Evolutionary conservation across 1,140 invertebrate species (phyloP).

Genomic region (Chionoecetes opilio): DNA sequence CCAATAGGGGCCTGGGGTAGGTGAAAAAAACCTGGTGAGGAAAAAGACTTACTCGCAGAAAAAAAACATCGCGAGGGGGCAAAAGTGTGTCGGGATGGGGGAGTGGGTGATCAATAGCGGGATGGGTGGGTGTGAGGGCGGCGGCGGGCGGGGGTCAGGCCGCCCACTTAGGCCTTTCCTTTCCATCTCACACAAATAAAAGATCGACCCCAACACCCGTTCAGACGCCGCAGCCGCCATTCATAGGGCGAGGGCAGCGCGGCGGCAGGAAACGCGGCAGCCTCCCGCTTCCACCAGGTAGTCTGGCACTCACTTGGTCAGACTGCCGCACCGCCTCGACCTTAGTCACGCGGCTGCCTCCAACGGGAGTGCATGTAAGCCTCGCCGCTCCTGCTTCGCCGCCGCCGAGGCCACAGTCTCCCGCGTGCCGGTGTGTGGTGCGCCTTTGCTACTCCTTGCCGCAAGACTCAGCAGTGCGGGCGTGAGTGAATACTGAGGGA

Average conservation of each 20-base stretch:
- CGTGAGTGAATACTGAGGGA: neutral
- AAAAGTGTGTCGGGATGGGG: neutral
- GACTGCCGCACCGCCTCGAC: neutral
- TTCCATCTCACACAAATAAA: slow-evolving; percentile 19
- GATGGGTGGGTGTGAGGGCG: neutral
- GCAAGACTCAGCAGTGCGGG: neutral
- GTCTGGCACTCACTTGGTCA: slow-evolving; percentile 2
- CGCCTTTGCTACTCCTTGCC: too few species aligned
- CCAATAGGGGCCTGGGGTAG: neutral
- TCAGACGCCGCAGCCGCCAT: neutral
- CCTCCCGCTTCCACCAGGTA: neutral
- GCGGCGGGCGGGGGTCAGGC: slow-evolving; percentile 10
- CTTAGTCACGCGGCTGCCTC: slow-evolving; percentile 9
- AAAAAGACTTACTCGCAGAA: neutral
- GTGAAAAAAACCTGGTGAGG: neutral
- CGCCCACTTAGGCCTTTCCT: neutral
- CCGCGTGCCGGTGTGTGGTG: neutral
- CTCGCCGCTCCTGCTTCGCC: neutral
- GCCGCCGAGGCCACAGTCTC: neutral
- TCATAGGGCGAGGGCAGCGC: slow-evolving; percentile 11
- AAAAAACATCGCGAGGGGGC: neutral
- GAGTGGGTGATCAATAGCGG: neutral
- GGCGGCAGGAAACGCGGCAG: neutral
- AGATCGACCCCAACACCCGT: neutral
- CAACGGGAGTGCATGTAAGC: neutral